Conservation (phyloP, 2,888 invertebrate genomes). For the Nudaria mundana region DNA sequence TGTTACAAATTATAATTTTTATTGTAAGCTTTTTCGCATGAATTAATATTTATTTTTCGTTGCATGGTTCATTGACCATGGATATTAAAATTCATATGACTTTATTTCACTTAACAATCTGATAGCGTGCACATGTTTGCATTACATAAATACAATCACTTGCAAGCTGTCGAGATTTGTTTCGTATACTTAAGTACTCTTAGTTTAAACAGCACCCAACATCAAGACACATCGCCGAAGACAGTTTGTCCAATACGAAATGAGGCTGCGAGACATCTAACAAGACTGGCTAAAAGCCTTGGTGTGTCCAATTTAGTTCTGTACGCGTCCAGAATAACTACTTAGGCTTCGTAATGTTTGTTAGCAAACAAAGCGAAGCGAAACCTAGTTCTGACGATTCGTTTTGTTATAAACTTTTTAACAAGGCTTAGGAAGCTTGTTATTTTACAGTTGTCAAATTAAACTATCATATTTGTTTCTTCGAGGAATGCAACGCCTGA, state of each 20-base stretch:
- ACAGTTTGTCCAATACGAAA: background rate
- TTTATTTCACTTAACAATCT: too few species aligned
- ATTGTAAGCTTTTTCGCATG: too few species aligned
- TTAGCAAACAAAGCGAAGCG: background rate
- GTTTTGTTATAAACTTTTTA: background rate
- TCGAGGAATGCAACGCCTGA: too few species aligned
- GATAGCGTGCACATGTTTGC: too few species aligned
- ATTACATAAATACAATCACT: too few species aligned
- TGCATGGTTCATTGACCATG: slow-evolving; percentile 31
- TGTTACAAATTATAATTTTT: too few species aligned
- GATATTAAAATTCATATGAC: too few species aligned
- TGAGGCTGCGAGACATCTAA: slow-evolving; percentile 8
- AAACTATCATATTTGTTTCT: too few species aligned
- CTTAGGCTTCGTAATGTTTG: slow-evolving; percentile 1
- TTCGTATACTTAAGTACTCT: background rate
- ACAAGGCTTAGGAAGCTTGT: background rate
- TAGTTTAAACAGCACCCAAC: background rate
- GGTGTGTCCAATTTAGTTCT: slow-evolving; percentile 18
- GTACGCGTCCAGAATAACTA: slow-evolving; percentile 26
- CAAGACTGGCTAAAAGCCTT: slow-evolving; percentile 28
- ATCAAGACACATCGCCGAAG: background rate
- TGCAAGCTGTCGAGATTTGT: too few species aligned
- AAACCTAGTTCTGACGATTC: background rate
- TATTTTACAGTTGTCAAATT: too few species aligned
- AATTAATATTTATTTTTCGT: too few species aligned